Evolutionary conservation across 1,140 invertebrate species (phyloP).

Genomic region (Muscidifurax raptorellus): DNA sequence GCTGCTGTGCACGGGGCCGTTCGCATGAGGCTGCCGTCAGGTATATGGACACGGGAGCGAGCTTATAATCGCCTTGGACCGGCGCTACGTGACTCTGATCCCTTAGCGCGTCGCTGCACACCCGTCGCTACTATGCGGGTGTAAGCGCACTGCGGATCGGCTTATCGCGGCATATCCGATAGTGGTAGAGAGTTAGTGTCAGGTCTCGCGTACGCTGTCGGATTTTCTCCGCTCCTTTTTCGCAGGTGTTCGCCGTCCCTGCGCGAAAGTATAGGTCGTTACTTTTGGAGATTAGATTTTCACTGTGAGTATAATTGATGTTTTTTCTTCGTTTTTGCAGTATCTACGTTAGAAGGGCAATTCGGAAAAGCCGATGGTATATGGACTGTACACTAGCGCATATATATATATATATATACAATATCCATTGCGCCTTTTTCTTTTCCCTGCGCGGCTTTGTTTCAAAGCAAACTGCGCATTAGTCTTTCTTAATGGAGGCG

Average conservation of each 20-base stretch:
- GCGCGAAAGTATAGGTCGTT: background rate
- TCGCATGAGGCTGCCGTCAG: background rate
- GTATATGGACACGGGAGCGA: conserved; percentile 5
- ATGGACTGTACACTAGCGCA: no score
- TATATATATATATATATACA: no score
- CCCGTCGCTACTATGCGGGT: background rate
- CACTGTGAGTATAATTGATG: no score
- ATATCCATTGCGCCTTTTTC: background rate
- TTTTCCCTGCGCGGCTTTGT: conserved; percentile 8
- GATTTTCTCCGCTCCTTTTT: background rate
- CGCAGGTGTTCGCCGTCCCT: background rate
- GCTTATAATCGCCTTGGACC: conserved; percentile 17
- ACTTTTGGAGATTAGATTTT: no score
- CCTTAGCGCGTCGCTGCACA: background rate
- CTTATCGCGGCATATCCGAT: background rate
- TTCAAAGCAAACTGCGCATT: conserved; percentile 26
- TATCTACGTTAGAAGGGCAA: no score
- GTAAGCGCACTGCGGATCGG: background rate
- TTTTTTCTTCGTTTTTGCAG: no score
- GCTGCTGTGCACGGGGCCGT: background rate
- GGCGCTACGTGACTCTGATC: background rate
- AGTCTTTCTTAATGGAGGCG: conserved; percentile 21
- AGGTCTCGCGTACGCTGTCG: background rate
- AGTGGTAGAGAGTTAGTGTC: no score
- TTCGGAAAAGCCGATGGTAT: no score